Base-by-base conservation (phyloP, 2,797 vertebrate species). In the Allobates femoralis region DNA sequence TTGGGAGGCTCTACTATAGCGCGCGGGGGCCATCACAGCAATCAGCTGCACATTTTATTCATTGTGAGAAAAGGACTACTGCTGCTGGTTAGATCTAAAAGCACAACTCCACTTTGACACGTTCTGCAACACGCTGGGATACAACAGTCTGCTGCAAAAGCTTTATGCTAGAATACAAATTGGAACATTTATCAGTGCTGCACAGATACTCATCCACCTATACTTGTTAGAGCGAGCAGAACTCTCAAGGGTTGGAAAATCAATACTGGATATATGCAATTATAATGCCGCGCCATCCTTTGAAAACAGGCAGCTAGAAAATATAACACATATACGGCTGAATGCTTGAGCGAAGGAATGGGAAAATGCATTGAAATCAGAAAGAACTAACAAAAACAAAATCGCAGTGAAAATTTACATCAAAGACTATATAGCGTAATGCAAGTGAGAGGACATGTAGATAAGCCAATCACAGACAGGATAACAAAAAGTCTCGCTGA, bases 101-200 rank as follows among this genome's bases (percentile, higher is more conserved):
- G 26, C n/a, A 84, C 56, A 64, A 75, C n/a, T 64, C 19, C 56
- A 83, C 81, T 83, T 30, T 83, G 69, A 75, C 69, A 75, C 37
- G 23, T 76, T 19, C n/a, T 34, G 32, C 71, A 51, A 56, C 71
- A 76, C 56, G 55, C 26, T 84, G 56, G 8, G 58, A 64, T 32
- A 76, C 71, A 84, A 76, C 16, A 32, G 71, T 30, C 56, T 76
- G 55, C 69, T 51, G 55, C 34, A 41, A 76, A 32, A 32, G 37
- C 53, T 76, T 84, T 76, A 84, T 51, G 82, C 56, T 76, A 23
- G 73, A 75, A 53, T 74, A 83, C 81, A 83, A 83, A 83, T 58
- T 73, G 34, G 53, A 73, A 32, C 37, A 76, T 84, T 83, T 83
- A 74, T 83, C 81, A 83, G 53, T 46, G 5, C 51, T 28, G 67